Base-by-base conservation (phyloP, 2,113 vertebrate species). In the Gambusia holbrooki region DNA sequence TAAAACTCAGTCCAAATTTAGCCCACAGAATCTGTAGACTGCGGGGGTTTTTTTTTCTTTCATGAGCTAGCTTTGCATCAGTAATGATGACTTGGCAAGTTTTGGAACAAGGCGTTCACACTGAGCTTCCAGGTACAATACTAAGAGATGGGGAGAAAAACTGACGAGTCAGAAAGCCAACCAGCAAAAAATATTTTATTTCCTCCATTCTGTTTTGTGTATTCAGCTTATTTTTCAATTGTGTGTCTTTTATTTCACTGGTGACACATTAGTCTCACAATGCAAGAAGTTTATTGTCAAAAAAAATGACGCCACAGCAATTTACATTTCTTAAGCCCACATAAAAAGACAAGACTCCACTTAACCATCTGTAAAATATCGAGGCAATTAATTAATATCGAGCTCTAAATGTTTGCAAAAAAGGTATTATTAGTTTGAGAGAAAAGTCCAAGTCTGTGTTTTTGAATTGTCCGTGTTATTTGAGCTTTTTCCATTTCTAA, bases 381-480 rank as follows among this genome's bases (percentile, higher is more conserved):
- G 67, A 65, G 42, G 76, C 33, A 62, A 15, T 62, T 63, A 37
- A 35, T 22, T 54, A 32, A 45, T 29, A 30, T 42, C 9, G 22
- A 15, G 28, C 19, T 69, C 29, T 15, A 62, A 66, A 48, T 75
- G 73, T 30, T 27, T 62, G 58, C 30, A n/a, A 28, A 73, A 37
- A 64, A 42, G 65, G 70, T 81, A 71, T 40, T 48, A 45, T 72
- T 84, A 87, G 82, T 78, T 66, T 74, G 40, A 82, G 61, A 29
- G 37, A 69, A 77, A 85, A 65, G 76, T 83, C 80, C 66, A 73
- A 87, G 73, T 82, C 74, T 27, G 65, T 78, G 74, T 80, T 87
- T 72, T 48, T 63, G 62, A 77, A 68, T 84, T 83, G 82, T 84
- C 85, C 66, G 70, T 79, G 69, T 85, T 81, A 91, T 91, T 82